A percentile compares a stretch with the other conserved stretches of the same genome.
phyloP scores from a whole-genome alignment of 1,140 invertebrate species.

The Drosophila micromelanica region DNA sequence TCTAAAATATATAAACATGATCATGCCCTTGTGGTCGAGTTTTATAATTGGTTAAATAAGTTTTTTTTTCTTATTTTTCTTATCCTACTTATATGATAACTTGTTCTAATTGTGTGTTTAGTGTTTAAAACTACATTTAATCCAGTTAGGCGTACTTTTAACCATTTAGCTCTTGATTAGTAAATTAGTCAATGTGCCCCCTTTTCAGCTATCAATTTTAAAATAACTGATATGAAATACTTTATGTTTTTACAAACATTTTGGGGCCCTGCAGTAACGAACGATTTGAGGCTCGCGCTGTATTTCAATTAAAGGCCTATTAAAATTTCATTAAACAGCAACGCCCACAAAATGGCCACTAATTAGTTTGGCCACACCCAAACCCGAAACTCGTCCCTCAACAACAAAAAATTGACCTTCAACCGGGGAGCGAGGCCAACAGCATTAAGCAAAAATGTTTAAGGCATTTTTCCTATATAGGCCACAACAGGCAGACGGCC shows the following conservation, averaged over 20 bases:
- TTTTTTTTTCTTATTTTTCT: too few relatives aligned
- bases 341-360: slow-evolving; percentile 71
- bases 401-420: slow-evolving; percentile 51
- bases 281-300: slow-evolving; percentile 3
- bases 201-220: too few relatives aligned
- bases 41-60: too few relatives aligned
- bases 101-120: too few relatives aligned
- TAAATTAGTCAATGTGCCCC: too few relatives aligned
- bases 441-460: slow-evolving; percentile 30
- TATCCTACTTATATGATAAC: too few relatives aligned
- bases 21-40: too few relatives aligned
- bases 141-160: too few relatives aligned
- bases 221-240: background rate
- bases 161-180: too few relatives aligned
- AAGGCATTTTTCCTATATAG: slow-evolving; percentile 48
- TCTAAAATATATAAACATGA: background rate
- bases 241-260: background rate
- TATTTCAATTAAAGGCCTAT: slow-evolving; percentile 71
- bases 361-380: slow-evolving; percentile 68
- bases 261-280: background rate
- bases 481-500: slow-evolving; percentile 50
- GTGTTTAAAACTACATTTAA: too few relatives aligned
- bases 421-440: slow-evolving; percentile 25
- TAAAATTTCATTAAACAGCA: slow-evolving; percentile 76
- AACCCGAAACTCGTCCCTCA: slow-evolving; percentile 4